These are phyloP conservation scores for Pediacus dermestoides DNA, from an alignment of 2,888 invertebrate species.

Conservation along the genomic window DNA sequence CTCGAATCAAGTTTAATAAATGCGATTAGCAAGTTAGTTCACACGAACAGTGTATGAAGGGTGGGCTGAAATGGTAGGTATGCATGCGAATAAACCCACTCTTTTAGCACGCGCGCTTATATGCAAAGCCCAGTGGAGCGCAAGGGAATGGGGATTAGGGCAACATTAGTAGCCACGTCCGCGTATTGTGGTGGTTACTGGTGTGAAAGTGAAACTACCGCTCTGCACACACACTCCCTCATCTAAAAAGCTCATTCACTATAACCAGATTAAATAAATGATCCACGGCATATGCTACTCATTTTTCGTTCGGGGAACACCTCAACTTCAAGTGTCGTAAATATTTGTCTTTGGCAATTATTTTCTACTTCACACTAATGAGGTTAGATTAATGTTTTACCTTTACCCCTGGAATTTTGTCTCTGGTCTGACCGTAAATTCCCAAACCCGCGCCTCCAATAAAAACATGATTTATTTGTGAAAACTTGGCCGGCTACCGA, in stretches of 20 bases:
- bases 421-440: no score
- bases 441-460: no score
- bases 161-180: slow-evolving; percentile 46
- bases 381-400: no score
- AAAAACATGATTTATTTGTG: slow-evolving; percentile 40
- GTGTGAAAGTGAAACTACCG: slow-evolving; percentile 51
- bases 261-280: slow-evolving; percentile 40
- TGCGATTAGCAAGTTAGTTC: slow-evolving; percentile 40
- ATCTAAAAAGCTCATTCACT: slow-evolving; percentile 24
- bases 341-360: no score
- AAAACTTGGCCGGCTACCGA: slow-evolving; percentile 38
- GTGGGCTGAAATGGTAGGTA: slow-evolving; percentile 31
- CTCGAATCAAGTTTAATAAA: slow-evolving; percentile 38
- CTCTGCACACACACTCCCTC: slow-evolving; percentile 26
- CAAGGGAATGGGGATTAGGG: slow-evolving; percentile 40
- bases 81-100: slow-evolving; percentile 11
- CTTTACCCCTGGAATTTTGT: no score
- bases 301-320: no score
- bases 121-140: slow-evolving; percentile 34
- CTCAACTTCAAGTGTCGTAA: no score
- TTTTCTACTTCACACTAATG: no score
- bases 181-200: slow-evolving; percentile 52
- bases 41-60: slow-evolving; percentile 34
- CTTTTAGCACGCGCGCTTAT: slow-evolving; percentile 25
- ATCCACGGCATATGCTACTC: slow-evolving; percentile 41